Base-by-base conservation (phyloP, 2,888 invertebrate species). In the Mamestra brassicae region DNA sequence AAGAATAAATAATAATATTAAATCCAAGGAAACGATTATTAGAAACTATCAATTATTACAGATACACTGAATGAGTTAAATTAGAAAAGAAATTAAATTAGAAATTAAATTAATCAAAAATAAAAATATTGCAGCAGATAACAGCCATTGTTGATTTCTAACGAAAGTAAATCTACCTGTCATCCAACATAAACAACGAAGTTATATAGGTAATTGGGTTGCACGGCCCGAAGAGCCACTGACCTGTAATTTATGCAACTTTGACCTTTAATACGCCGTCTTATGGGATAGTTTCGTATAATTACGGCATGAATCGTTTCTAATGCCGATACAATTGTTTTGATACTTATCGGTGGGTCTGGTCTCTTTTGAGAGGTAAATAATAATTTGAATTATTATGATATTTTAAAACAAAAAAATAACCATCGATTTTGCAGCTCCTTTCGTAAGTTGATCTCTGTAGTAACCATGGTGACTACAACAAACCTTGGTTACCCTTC, bases 111-210 rank as follows among this genome's bases (percentile, higher is more conserved):
- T n/a, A n/a, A n/a, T n/a, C n/a, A n/a, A n/a, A n/a, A 65, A 72
- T 72, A 78, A 42, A 61, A 42, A 73, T 50, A 64, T 64, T 36
- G 67, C 67, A 26, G 38, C 13, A 60, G 50, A 67, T 74, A 76
- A 67, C 57, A 34, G 10, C 77, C 38, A 57, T 73, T 69, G 69
- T 78, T 73, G 65, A 78, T 78, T 81, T 73, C 34, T 54, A 80
- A 70, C 62, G 81, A 81, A 81, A 81, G 81, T 83, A 81, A 81
- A 72, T 76, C 80, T 72, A 80, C 83, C 81, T 81, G 81, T 79
- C 76, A 64, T 82, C 60, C 57, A 70, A 36, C 80, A 60, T 64
- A 83, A 83, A 79, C 74, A 79, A 79, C 65, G 7, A 60, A 67
- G 64, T 26, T 66, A 70, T 76, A 83, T 83, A 83, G 81, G 83